These are phyloP conservation scores for Kradibia gibbosae DNA, from an alignment of 1,140 invertebrate species.

Conservation along the genomic window DNA sequence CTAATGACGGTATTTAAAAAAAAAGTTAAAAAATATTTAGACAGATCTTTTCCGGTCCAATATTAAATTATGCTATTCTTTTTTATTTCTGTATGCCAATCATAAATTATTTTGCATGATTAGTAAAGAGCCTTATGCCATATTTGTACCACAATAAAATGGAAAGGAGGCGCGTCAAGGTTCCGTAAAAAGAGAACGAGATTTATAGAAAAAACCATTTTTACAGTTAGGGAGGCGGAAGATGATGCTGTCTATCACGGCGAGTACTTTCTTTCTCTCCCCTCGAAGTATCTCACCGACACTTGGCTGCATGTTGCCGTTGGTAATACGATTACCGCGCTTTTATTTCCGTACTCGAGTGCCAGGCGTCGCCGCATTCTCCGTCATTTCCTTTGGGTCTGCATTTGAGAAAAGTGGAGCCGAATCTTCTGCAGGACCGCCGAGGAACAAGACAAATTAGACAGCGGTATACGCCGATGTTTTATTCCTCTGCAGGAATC, in stretches of 20 bases:
- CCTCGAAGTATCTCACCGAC: conserved; percentile 25
- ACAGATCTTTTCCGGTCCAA: background rate
- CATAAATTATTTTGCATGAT: background rate
- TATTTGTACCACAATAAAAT: background rate
- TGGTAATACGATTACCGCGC: conserved; percentile 62
- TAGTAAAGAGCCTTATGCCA: background rate
- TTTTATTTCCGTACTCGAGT: conserved; percentile 56
- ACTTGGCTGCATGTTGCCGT: conserved; percentile 55
- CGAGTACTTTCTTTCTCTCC: background rate
- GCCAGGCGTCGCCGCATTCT: background rate
- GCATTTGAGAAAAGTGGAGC: no score
- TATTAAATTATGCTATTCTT: background rate
- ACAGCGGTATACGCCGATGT: background rate
- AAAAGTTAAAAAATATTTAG: background rate
- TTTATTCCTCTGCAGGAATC: background rate
- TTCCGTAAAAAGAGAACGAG: background rate
- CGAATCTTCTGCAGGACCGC: background rate
- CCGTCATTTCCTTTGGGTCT: conserved; percentile 4
- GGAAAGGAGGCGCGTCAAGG: background rate
- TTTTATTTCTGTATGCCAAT: background rate
- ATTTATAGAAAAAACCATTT: conserved; percentile 8
- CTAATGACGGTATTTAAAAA: background rate
- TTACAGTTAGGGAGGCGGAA: background rate
- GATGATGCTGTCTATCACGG: background rate
- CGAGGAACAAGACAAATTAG: conserved; percentile 15